Conservation (phyloP, 2,113 vertebrate genomes). For the Cheirogaleus medius region DNA sequence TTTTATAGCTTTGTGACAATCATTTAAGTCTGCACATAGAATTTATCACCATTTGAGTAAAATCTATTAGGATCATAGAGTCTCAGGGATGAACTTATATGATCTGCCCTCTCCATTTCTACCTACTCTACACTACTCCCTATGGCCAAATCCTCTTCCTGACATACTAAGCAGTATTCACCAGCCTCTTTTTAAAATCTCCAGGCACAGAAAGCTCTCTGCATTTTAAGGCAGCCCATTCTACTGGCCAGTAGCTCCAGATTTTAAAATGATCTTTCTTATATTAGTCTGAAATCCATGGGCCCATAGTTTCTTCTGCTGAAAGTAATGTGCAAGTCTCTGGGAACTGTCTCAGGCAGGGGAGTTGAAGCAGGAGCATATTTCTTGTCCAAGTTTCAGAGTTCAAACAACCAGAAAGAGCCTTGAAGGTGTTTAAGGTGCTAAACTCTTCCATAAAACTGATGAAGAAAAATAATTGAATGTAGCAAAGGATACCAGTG, state of each 20-base stretch:
- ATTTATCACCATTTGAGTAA: neutral
- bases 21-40: neutral
- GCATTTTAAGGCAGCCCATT: neutral
- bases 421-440: neutral
- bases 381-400: neutral
- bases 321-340: neutral
- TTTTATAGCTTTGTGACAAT: neutral
- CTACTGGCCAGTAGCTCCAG: neutral
- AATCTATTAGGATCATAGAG: neutral
- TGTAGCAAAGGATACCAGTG: neutral
- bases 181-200: neutral
- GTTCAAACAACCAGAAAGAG: neutral
- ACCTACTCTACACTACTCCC: neutral
- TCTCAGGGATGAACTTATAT: neutral
- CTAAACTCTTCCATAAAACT: neutral
- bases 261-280: neutral
- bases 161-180: neutral
- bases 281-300: neutral
- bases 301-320: neutral
- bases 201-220: neutral
- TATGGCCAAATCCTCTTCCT: neutral
- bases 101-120: neutral
- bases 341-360: neutral
- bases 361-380: neutral
- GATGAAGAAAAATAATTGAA: neutral